These are phyloP conservation scores for Petrocephalus sullivani DNA, from an alignment of 2,797 vertebrate genomes.

Conservation along the genomic window DNA sequence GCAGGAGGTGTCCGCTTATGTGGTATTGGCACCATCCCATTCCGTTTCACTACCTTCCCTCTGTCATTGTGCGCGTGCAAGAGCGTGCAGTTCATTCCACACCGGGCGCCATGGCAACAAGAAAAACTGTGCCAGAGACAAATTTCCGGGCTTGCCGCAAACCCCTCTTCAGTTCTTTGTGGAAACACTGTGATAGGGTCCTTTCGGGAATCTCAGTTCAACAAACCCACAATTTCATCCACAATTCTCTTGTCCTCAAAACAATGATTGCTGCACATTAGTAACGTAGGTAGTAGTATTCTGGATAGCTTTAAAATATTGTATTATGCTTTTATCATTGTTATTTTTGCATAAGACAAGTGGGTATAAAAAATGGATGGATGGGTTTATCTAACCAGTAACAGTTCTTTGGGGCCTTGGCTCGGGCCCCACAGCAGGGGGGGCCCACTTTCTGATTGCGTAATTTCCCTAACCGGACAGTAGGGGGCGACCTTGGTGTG, in stretches of 20 bases:
- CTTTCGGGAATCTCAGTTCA: neutral
- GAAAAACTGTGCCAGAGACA: conserved; percentile 48
- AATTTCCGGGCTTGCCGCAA: conserved; percentile 43
- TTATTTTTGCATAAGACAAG: neutral
- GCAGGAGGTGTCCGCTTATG: conserved; percentile 40
- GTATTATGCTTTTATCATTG: neutral
- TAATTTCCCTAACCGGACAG: neutral
- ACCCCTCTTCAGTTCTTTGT: conserved; percentile 18
- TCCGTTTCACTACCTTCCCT: conserved; percentile 55
- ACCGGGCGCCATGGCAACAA: conserved; percentile 66
- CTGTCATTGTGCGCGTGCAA: conserved; percentile 52
- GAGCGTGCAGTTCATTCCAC: conserved; percentile 40
- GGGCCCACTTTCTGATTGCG: neutral
- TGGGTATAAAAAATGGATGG: neutral
- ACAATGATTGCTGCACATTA: neutral
- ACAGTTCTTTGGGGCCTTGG: neutral
- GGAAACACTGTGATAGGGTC: conserved; percentile 17
- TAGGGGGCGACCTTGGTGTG: neutral
- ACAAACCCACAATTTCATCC: neutral
- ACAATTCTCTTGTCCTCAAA: conserved; percentile 13
- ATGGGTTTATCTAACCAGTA: neutral
- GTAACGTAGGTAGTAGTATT: neutral
- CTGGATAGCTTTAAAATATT: neutral
- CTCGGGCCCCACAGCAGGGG: no score
- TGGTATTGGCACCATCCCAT: conserved; percentile 46